phyloP scores from a whole-genome alignment of 2,113 vertebrate species.

The Platysternon megacephalum region DNA sequence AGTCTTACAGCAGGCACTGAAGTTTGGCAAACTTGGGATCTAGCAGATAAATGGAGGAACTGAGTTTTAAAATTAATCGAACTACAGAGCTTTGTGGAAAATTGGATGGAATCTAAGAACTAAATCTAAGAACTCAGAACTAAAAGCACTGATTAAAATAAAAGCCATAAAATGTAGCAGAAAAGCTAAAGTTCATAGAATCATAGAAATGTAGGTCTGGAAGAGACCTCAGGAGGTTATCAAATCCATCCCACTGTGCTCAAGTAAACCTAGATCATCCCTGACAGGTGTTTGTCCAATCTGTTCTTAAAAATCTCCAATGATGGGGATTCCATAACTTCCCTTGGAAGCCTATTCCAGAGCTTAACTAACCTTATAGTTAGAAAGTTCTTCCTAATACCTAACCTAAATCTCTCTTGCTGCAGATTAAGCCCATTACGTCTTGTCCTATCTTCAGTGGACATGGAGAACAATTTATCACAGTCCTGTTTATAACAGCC shows the following conservation, averaged over 20 bases:
- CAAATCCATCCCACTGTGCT: not conserved
- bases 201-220: not conserved
- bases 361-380: not conserved
- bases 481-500: not conserved
- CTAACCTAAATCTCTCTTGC: not conserved
- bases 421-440: not conserved
- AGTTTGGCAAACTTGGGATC: not conserved
- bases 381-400: not conserved
- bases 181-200: not conserved
- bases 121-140: fast-evolving
- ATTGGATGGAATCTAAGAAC: not conserved
- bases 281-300: not conserved
- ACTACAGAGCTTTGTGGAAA: not conserved
- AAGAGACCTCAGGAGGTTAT: not conserved
- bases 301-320: not conserved
- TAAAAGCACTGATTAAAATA: not conserved
- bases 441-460: not conserved
- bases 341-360: not conserved
- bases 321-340: not conserved
- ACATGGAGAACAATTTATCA: not conserved
- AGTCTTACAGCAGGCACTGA: not conserved
- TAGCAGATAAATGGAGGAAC: not conserved
- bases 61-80: not conserved
- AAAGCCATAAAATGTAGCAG: not conserved
- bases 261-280: not conserved